These are phyloP conservation scores for Caenorhabditis sp. DNA, from an alignment of 2,888 invertebrate species.

Conservation along the genomic window DNA sequence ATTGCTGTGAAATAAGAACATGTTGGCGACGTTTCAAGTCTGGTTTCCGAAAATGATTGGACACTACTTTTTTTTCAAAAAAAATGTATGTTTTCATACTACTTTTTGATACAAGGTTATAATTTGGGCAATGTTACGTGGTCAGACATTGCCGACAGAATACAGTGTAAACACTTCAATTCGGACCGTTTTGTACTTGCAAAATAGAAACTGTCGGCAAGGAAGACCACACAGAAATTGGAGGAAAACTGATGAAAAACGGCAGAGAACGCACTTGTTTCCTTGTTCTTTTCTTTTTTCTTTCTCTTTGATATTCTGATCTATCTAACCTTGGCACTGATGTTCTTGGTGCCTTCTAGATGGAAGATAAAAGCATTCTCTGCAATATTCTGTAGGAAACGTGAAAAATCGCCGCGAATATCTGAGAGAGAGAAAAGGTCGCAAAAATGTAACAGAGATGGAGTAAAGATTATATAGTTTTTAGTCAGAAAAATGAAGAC, in stretches of 20 bases:
- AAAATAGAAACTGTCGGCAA: neutral
- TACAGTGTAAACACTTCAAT: constrained; percentile 27
- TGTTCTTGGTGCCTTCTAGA: constrained; percentile 16
- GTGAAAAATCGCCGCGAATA: too few species aligned
- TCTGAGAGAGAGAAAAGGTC: too few species aligned
- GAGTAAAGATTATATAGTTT: too few species aligned
- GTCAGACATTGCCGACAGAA: neutral
- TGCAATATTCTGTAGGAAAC: neutral
- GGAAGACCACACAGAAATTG: neutral
- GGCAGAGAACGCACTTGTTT: constrained; percentile 12
- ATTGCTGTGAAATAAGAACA: constrained; percentile 43
- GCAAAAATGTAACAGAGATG: too few species aligned
- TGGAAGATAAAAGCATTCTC: neutral
- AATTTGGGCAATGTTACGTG: too few species aligned
- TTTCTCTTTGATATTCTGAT: too few species aligned
- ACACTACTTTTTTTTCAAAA: neutral
- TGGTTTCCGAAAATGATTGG: constrained; percentile 26
- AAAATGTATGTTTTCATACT: neutral
- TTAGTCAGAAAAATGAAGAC: too few species aligned
- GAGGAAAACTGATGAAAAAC: constrained; percentile 7
- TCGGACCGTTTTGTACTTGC: constrained; percentile 23
- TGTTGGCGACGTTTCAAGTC: constrained; percentile 19
- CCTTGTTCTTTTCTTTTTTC: too few species aligned
- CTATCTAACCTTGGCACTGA: constrained; percentile 19
- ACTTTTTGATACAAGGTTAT: constrained; percentile 5